Conservation (phyloP, 2,113 vertebrate species). For the Emberiza fucata region DNA sequence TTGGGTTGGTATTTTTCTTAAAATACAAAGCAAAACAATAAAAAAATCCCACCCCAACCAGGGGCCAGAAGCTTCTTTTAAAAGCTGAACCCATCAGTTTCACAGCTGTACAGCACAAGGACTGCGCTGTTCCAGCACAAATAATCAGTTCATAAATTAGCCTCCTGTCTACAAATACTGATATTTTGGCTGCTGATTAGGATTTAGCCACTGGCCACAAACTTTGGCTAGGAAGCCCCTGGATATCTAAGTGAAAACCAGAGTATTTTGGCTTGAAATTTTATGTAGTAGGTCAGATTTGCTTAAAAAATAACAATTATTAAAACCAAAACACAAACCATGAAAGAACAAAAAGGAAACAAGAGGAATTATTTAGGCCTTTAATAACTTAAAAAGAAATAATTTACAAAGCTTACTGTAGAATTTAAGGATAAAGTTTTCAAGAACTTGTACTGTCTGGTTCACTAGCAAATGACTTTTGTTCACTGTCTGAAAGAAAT, state of each 20-base stretch:
- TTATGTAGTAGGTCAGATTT: background rate
- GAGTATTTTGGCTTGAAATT: background rate
- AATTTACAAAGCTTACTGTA: background rate
- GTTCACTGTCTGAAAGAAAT: background rate
- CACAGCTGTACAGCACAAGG: background rate
- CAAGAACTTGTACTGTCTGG: background rate
- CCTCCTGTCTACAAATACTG: background rate
- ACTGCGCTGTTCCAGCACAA: background rate
- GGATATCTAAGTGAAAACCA: background rate
- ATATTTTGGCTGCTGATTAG: background rate
- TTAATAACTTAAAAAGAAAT: background rate
- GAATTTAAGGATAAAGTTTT: background rate
- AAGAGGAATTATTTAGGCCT: background rate
- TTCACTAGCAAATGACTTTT: background rate
- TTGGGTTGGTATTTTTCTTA: background rate
- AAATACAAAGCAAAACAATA: background rate
- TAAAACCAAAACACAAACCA: background rate
- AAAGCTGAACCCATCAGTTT: background rate
- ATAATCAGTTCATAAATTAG: background rate
- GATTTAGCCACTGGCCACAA: background rate
- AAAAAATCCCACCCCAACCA: background rate
- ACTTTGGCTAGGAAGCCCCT: background rate
- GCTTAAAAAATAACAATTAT: background rate
- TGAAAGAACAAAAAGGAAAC: background rate
- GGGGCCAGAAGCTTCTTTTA: background rate